These are phyloP conservation scores for Erebia ligea DNA, from an alignment of 2,888 invertebrate genomes.

Conservation along the genomic window DNA sequence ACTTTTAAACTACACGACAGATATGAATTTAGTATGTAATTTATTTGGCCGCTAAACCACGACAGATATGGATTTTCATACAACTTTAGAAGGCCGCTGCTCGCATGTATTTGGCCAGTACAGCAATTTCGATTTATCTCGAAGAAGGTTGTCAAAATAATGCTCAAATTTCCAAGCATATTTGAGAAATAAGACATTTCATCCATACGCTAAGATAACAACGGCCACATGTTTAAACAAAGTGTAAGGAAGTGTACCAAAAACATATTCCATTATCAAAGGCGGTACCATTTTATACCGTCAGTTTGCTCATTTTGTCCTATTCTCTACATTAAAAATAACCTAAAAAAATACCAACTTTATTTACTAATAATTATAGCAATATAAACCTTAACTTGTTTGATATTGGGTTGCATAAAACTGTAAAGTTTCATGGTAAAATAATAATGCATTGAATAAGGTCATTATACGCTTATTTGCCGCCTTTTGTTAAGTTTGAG, in stretches of 20 bases:
- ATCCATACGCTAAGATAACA: slow-evolving; percentile 15
- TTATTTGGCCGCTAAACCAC: no score
- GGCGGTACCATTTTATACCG: slow-evolving; percentile 41
- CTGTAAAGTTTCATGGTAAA: slow-evolving; percentile 43
- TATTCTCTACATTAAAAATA: slow-evolving; percentile 55
- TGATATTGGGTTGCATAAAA: slow-evolving; percentile 28
- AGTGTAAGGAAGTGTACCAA: slow-evolving; percentile 39
- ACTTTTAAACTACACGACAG: no score
- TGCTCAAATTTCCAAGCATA: no score
- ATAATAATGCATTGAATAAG: slow-evolving; percentile 67
- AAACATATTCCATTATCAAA: slow-evolving; percentile 47
- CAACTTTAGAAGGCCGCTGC: no score
- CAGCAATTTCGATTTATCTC: no score
- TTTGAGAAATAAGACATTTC: slow-evolving; percentile 2
- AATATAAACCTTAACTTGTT: slow-evolving; percentile 32
- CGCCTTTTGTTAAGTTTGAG: slow-evolving; percentile 60
- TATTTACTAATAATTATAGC: slow-evolving; percentile 3
- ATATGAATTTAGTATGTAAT: no score
- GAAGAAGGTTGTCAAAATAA: no score
- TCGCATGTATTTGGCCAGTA: no score
- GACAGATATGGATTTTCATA: no score
- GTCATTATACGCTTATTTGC: slow-evolving; percentile 79
- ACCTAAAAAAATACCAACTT: slow-evolving; percentile 39
- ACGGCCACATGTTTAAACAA: slow-evolving; percentile 52
- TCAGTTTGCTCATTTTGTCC: slow-evolving; percentile 62